A percentile compares a stretch with the other conserved stretches of the same genome.
Conservation (phyloP, 2,797 vertebrate genomes). For the Hipposideros larvatus region DNA sequence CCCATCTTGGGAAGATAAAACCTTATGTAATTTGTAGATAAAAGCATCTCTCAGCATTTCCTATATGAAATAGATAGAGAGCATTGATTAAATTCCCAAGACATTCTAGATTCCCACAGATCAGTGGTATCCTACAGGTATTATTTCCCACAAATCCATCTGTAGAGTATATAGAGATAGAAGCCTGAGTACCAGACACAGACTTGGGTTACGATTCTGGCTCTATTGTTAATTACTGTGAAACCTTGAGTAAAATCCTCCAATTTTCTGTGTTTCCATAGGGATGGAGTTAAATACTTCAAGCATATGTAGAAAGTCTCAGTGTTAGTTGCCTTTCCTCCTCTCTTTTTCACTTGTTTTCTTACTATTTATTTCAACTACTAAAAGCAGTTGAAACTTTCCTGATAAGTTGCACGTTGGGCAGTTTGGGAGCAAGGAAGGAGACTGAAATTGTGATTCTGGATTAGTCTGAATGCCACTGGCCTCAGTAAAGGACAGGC, state of each 20-base stretch:
- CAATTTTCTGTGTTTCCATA: constrained; percentile 30
- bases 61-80: not conserved
- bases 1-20: not conserved
- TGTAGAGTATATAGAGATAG: not conserved
- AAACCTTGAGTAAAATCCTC: constrained; percentile 40
- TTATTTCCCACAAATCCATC: not conserved
- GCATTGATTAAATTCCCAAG: not conserved
- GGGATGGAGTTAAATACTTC: not conserved
- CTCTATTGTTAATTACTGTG: not conserved
- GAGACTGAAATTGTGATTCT: not conserved
- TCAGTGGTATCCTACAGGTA: not conserved
- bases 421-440: not conserved
- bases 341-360: not conserved
- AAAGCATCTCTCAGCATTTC: not conserved
- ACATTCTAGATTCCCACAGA: not conserved
- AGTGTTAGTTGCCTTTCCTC: not conserved
- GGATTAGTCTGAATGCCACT: not conserved
- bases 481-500: not conserved
- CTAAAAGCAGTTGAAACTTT: not conserved
- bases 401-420: not conserved
- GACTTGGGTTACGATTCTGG: not conserved
- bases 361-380: not conserved
- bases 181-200: not conserved
- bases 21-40: not conserved
- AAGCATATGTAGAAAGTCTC: not conserved